A percentile compares a stretch with the other conserved stretches of the same genome.
Evolutionary conservation across 1,140 invertebrate genomes (phyloP).

Genomic region (Ips typographus): DNA sequence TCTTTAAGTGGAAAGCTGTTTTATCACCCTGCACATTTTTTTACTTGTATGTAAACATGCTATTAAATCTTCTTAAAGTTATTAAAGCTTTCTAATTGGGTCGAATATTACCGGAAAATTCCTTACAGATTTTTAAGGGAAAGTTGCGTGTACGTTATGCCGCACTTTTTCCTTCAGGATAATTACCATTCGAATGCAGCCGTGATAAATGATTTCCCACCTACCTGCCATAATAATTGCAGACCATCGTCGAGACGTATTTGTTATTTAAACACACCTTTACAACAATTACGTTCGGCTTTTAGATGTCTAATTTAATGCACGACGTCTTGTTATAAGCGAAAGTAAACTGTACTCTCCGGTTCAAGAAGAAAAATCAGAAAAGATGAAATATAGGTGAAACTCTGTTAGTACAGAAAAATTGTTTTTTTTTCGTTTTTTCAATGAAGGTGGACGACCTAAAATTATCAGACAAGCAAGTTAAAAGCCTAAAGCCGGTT

Average conservation of each 20-base stretch:
- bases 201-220: conserved; percentile 5
- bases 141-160: not conserved
- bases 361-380: not conserved
- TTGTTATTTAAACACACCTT: conserved; percentile 5
- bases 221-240: conserved; percentile 6
- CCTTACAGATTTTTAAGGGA: not conserved
- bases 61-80: too few relatives aligned
- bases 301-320: conserved; percentile 1
- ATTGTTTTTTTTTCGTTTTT: too few relatives aligned
- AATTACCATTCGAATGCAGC: conserved; percentile 3
- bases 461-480: too few relatives aligned
- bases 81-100: too few relatives aligned
- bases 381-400: not conserved
- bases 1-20: too few relatives aligned
- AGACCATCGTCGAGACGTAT: conserved; percentile 1
- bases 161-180: not conserved
- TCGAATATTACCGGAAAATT: too few relatives aligned
- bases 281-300: not conserved
- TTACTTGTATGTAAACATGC: too few relatives aligned
- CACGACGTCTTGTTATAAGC: not conserved
- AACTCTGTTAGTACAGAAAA: not conserved
- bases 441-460: too few relatives aligned
- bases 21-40: too few relatives aligned
- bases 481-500: too few relatives aligned
- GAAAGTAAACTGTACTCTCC: not conserved